These are phyloP conservation scores for Dromococcyx pavoninus DNA, from an alignment of 2,797 vertebrate species.

Conservation along the genomic window DNA sequence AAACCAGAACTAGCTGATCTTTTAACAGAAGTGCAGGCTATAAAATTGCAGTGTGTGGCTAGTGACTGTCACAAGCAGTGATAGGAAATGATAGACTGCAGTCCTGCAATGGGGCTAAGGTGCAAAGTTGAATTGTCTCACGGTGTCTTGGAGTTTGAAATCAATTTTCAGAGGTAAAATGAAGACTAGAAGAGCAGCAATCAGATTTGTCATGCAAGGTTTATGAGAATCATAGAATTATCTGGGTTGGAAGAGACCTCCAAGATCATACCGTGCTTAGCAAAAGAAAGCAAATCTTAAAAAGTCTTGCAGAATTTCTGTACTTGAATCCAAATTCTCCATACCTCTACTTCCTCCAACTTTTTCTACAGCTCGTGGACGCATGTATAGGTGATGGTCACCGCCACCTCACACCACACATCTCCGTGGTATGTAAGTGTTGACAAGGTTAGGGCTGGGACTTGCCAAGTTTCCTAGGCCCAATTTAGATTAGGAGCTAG, in stretches of 20 bases:
- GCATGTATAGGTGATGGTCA: neutral
- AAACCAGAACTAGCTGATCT: neutral
- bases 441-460: neutral
- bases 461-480: neutral
- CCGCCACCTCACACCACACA: neutral
- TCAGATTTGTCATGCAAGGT: neutral
- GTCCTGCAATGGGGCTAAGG: neutral
- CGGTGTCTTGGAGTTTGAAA: neutral
- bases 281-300: neutral
- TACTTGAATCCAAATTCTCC: neutral
- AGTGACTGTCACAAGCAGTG: neutral
- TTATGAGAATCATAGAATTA: neutral
- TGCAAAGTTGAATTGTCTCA: neutral
- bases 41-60: neutral
- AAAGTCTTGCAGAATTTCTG: neutral
- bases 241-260: too few relatives aligned
- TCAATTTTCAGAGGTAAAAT: neutral
- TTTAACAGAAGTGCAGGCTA: neutral
- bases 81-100: neutral
- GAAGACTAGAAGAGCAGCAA: neutral
- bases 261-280: neutral
- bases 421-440: neutral
- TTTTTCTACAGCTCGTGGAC: neutral
- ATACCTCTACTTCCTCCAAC: neutral
- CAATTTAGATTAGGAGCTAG: neutral